Evolutionary conservation across 2,888 invertebrate species (phyloP).

Genomic region (Theretra japonica): DNA sequence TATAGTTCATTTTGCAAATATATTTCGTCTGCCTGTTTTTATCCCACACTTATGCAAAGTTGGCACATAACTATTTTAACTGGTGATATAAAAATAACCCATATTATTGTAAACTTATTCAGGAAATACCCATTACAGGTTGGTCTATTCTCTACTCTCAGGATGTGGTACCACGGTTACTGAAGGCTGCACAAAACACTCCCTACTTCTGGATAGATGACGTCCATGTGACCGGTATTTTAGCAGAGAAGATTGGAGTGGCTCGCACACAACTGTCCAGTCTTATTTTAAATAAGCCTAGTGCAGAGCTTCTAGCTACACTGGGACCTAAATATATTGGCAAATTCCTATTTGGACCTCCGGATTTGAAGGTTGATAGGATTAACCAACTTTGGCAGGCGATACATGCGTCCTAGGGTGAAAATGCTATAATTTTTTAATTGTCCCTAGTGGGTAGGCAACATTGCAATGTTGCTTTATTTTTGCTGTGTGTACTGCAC

Average conservation of each 20-base stretch:
- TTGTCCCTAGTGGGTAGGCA: neutral
- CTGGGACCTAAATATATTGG: conserved; percentile 56
- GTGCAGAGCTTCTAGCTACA: conserved; percentile 54
- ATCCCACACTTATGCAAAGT: too few relatives aligned
- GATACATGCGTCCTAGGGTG: conserved; percentile 46
- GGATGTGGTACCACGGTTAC: conserved; percentile 85
- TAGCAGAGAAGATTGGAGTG: conserved; percentile 84
- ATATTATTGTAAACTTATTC: neutral
- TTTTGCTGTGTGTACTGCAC: too few relatives aligned
- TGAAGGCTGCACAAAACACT: conserved; percentile 84
- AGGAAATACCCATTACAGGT: conserved; percentile 56
- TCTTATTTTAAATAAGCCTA: conserved; percentile 61
- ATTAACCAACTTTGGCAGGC: conserved; percentile 82
- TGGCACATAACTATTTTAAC: too few relatives aligned
- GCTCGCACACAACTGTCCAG: conserved; percentile 80
- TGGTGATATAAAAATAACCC: too few relatives aligned
- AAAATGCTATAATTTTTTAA: neutral
- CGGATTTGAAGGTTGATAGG: conserved; percentile 73
- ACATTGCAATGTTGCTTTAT: too few relatives aligned
- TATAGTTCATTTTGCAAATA: too few relatives aligned
- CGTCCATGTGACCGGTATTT: conserved; percentile 90
- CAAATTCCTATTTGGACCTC: conserved; percentile 83
- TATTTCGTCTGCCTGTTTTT: too few relatives aligned
- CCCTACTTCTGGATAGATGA: conserved; percentile 94
- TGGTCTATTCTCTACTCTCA: conserved; percentile 88